A percentile compares a stretch with the other conserved stretches of the same genome.
phyloP scores from a whole-genome alignment of 2,113 vertebrate species.

The Craseonycteris thonglongyai region DNA sequence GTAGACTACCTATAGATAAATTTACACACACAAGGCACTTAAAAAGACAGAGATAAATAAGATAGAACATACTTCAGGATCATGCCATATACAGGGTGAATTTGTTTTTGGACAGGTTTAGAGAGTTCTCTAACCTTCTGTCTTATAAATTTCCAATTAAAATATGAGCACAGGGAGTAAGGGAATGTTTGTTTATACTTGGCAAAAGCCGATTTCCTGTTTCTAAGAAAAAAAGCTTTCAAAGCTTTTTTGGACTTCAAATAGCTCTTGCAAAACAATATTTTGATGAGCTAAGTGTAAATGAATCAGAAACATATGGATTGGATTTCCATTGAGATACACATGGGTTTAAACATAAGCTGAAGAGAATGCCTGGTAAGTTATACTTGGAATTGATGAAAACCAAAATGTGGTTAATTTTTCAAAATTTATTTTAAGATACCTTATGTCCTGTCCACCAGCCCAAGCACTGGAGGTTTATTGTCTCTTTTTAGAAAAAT shows the following conservation, averaged over 20 bases:
- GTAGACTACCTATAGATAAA: neutral
- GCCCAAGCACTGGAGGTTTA: neutral
- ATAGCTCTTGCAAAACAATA: slow-evolving; percentile 76
- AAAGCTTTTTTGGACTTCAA: slow-evolving; percentile 75
- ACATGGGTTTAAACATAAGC: slow-evolving; percentile 62
- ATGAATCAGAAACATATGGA: slow-evolving; percentile 77
- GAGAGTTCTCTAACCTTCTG: slow-evolving; percentile 61
- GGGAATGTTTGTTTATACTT: slow-evolving; percentile 73
- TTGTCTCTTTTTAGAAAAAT: slow-evolving; percentile 28
- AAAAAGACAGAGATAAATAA: neutral
- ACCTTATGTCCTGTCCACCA: slow-evolving; percentile 31
- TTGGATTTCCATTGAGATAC: slow-evolving; percentile 68
- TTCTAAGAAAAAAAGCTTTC: slow-evolving; percentile 74
- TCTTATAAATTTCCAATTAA: slow-evolving; percentile 70
- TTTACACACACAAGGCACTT: neutral
- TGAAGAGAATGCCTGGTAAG: slow-evolving; percentile 56
- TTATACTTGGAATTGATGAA: slow-evolving; percentile 65
- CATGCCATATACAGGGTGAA: neutral
- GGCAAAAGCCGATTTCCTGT: slow-evolving; percentile 72
- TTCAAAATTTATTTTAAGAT: slow-evolving; percentile 56
- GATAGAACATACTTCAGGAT: neutral
- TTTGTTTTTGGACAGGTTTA: slow-evolving; percentile 60
- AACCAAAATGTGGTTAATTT: slow-evolving; percentile 48
- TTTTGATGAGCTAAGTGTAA: slow-evolving; percentile 78
- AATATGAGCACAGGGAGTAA: slow-evolving; percentile 55